Percentiles rank a stretch among this genome's conserved stretches.
Evolutionary conservation across 2,113 vertebrate species (phyloP).

Genomic region (Brachypodius melanocephalos): DNA sequence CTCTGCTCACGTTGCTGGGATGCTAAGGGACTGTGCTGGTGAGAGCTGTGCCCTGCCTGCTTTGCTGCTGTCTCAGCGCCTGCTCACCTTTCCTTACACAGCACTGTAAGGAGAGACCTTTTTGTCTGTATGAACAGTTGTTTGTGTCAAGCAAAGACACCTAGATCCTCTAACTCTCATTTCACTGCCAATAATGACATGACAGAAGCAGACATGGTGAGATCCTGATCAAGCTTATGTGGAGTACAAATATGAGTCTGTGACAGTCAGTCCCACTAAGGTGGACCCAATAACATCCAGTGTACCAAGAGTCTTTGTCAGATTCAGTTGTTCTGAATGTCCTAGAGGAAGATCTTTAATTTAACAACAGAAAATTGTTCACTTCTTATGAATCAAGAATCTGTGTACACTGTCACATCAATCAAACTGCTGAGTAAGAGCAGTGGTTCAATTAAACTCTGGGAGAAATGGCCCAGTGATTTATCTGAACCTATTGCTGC

Average conservation of each 20-base stretch:
- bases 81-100: background rate
- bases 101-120: background rate
- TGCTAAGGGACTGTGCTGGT: background rate
- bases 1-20: background rate
- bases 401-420: background rate
- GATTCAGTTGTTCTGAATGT: background rate
- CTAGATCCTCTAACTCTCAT: background rate
- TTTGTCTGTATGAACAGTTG: background rate
- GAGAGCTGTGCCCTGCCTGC: background rate
- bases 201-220: background rate
- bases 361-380: background rate
- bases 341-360: background rate
- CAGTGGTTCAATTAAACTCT: background rate
- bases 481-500: background rate
- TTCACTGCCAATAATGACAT: background rate
- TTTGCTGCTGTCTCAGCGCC: background rate
- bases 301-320: background rate
- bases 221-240: accelerated
- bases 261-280: background rate
- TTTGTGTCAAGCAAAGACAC: background rate
- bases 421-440: background rate
- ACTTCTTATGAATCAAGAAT: background rate
- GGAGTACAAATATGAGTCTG: background rate
- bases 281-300: background rate
- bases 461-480: background rate